phyloP scores from a whole-genome alignment of 2,888 invertebrate genomes.

The Limnephilus auricula region DNA sequence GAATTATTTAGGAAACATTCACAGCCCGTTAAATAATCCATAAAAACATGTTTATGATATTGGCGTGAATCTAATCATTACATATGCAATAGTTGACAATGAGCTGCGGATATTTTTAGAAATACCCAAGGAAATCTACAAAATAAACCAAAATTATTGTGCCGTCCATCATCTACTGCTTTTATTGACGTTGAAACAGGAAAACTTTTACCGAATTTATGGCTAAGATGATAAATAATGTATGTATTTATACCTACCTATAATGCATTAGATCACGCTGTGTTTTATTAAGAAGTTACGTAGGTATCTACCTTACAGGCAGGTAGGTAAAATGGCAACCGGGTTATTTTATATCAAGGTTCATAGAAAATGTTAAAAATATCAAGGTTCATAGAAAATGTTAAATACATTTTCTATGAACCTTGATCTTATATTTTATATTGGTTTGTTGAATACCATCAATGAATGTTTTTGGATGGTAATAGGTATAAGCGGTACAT shows the following conservation, averaged over 20 bases:
- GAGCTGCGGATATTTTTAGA: background rate
- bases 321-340: no score
- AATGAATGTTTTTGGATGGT: no score
- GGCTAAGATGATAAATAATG: background rate
- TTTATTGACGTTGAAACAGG: background rate
- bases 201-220: background rate
- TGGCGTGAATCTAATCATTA: background rate
- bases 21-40: background rate
- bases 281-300: no score
- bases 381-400: no score
- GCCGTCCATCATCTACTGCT: background rate
- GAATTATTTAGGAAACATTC: background rate
- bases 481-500: no score
- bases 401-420: no score
- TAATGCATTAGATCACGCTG: background rate
- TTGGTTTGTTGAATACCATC: no score
- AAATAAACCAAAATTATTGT: background rate
- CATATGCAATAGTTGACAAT: background rate
- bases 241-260: background rate
- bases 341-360: no score
- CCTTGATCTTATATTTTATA: no score
- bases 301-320: no score
- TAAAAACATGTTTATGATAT: background rate
- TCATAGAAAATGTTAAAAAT: no score
- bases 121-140: background rate